Evolutionary conservation across 2,888 invertebrate species (phyloP), one percentile per base, ranked within the genome.

Genomic region (Microdon myrmicae): DNA sequence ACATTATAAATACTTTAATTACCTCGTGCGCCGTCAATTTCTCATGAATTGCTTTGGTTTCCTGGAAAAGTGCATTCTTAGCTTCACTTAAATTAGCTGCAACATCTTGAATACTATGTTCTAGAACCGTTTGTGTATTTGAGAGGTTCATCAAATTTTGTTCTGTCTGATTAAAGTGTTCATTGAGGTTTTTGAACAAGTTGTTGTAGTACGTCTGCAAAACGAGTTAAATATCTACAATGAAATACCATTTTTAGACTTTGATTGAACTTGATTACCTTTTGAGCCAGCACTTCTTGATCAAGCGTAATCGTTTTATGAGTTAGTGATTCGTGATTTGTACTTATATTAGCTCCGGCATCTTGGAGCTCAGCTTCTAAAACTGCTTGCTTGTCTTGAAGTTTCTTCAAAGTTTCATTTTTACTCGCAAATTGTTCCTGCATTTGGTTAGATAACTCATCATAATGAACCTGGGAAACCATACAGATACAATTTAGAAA

Each of bases 291-390:
- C 25, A 76, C 60, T 59, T 77, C 77, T 9, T 74, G 73, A 19
- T 69, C 70, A 26, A 76, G 61, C 19, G 73, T 73, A 54, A 73
- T 70, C 16, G 71, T 68, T 61, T 74, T 74, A 60, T 77, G 76
- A 25, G 72, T 76, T 10, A 78, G 64, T 16, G 78, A 76, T 34
- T 75, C 75, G 54, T 78, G 79, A 1, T 75, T 71, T 20, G 68
- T 64, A 43, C 69, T 71, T 12, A 78, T 66, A 51, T 76, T 74
- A 8, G 67, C 69, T 34, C 73, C 69, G 28, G 77, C 43, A 29
- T 60, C 60, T 43, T 72, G 74, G 12, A 76, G 56, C 35, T 73
- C 47, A 23, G 38, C 43, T 12, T 58, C 59, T 39, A 13, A 54
- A 3, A 12, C 32, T 10, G 37, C 34, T 44, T 66, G 53, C 23